Percentiles rank a stretch among this genome's conserved stretches.
phyloP scores from a whole-genome alignment of 2,113 vertebrate genomes.

The Anoura caudifer region DNA sequence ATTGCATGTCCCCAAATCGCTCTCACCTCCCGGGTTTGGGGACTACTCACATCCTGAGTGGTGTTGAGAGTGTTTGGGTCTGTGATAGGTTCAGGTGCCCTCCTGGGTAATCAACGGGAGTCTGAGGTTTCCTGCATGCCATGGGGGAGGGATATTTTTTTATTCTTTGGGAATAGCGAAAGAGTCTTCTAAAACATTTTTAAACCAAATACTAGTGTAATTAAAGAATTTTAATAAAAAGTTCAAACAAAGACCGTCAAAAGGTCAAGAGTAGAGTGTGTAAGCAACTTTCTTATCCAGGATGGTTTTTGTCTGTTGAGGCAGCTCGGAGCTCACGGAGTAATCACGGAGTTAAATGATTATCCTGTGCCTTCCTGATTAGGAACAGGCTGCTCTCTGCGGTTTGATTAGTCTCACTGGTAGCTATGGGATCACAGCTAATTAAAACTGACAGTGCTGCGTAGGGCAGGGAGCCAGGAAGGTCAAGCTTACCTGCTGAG shows the following conservation, averaged over 20 bases:
- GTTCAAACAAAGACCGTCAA: constrained; percentile 51
- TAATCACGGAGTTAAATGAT: constrained; percentile 21
- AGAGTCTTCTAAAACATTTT: constrained; percentile 23
- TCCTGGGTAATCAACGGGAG: background rate
- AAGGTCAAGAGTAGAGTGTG: constrained; percentile 9
- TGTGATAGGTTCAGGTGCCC: background rate
- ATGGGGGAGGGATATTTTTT: background rate
- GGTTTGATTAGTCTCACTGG: constrained; percentile 56
- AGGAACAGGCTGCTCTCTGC: constrained; percentile 55
- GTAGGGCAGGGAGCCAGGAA: constrained; percentile 64
- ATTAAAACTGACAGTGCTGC: constrained; percentile 71
- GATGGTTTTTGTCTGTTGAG: background rate
- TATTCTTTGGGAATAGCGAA: constrained; percentile 22
- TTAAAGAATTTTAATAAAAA: constrained; percentile 60
- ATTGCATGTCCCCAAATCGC: background rate
- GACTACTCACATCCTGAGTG: background rate
- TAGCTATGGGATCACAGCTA: constrained; percentile 54
- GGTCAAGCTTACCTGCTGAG: constrained; percentile 53
- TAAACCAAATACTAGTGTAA: constrained; percentile 36
- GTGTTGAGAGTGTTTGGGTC: background rate
- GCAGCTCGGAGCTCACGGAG: background rate
- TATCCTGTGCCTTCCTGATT: constrained; percentile 37
- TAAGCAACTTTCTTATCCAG: background rate
- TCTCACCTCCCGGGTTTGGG: background rate
- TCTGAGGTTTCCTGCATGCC: background rate